Base-by-base conservation (phyloP, 2,113 vertebrate species). In the Cynoglossus semilaevis region DNA sequence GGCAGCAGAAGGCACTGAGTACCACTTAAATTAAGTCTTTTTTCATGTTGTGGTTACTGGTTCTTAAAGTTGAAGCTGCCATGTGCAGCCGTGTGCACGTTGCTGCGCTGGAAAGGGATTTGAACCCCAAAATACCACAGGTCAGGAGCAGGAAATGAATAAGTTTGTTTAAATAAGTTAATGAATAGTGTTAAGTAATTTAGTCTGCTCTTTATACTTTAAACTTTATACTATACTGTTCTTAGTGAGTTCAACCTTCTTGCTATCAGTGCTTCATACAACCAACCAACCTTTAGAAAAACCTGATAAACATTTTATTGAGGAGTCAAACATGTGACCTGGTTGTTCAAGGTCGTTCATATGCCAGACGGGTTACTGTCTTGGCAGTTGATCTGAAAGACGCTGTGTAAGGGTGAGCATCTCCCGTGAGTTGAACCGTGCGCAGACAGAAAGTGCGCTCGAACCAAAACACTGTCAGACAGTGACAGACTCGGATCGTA, bases 391-490 rank as follows among this genome's bases (percentile, higher is more conserved):
- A 69, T 56, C 49, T 63, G 41, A 57, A 67, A 52, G 40, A 50
- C 37, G 17, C 14, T 22, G 37, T 41, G 38, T 58, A 43, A 60
- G 15, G n/a, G 18, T 74, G 54, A 44, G 34, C 15, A 37, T 54
- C 41, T 42, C 1, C 10, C 45, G 38, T 66, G 46, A 60, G 40
- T 38, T 45, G 44, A 6, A 1, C 54, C 37, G 40, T 55, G 54
- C 46, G 17, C 18, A 58, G 61, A 64, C 52, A 61, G 17, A 42
- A 37, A 42, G 18, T 54, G 49, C 43, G 63, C 36, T 1, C 49
- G 46, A 62, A 58, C 51, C 66, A 65, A 49, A 70, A 68, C 41
- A 40, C 45, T 56, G 57, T 61, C 56, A 68, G 68, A 65, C 63
- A 52, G 46, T 38, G 65, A 68, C 40, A 51, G 56, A 7, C 51